A percentile compares a stretch with the other conserved stretches of the same genome.
phyloP scores from a whole-genome alignment of 2,797 vertebrate genomes.

The Naso thynnoides region DNA sequence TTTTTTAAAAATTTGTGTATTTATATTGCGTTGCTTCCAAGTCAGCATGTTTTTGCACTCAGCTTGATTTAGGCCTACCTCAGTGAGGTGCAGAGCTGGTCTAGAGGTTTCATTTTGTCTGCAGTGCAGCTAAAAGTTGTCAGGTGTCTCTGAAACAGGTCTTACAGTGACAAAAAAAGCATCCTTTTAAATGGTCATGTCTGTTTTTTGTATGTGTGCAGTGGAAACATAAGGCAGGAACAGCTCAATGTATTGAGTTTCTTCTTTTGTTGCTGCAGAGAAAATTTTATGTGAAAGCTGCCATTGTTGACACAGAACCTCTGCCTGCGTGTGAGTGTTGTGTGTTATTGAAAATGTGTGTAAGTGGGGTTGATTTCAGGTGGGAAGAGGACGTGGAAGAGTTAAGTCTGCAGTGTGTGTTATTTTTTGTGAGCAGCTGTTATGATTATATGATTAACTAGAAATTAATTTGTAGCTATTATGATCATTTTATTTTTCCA shows the following conservation, averaged over 20 bases:
- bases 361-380: background rate
- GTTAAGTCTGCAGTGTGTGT: background rate
- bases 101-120: background rate
- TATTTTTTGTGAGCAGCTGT: no score
- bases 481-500: no score
- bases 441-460: no score
- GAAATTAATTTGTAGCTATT: no score
- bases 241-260: slow-evolving; percentile 66
- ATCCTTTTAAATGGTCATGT: slow-evolving; percentile 16
- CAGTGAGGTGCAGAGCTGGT: background rate
- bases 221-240: slow-evolving; percentile 50
- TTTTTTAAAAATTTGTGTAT: background rate
- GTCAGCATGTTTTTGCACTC: background rate
- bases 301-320: slow-evolving; percentile 70
- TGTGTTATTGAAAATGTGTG: background rate
- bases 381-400: background rate
- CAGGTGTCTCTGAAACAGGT: slow-evolving; percentile 32
- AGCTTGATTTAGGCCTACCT: background rate
- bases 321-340: background rate
- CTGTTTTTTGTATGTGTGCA: slow-evolving; percentile 44
- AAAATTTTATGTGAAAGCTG: slow-evolving; percentile 72
- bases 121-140: background rate
- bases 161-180: slow-evolving; percentile 23
- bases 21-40: background rate
- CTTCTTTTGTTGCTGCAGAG: slow-evolving; percentile 73